These are phyloP conservation scores for Amiota mariae DNA, from an alignment of 2,888 invertebrate species.

Conservation along the genomic window DNA sequence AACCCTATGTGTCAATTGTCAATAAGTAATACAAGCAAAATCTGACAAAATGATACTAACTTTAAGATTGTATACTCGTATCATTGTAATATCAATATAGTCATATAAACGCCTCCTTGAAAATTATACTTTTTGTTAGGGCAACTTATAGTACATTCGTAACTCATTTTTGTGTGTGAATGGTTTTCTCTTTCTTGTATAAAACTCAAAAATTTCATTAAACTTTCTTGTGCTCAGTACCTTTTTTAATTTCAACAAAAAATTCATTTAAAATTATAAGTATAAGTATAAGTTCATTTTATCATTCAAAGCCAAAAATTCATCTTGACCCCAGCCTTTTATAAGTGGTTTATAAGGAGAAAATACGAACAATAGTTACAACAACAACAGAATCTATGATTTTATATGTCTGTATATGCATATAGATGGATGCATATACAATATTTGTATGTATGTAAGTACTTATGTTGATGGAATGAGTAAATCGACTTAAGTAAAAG, in stretches of 20 bases:
- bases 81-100: too few relatives aligned
- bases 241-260: constrained; percentile 43
- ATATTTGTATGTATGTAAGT: constrained; percentile 44
- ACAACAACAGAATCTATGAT: constrained; percentile 36
- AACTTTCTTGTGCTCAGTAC: constrained; percentile 27
- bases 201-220: constrained; percentile 24
- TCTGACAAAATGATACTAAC: too few relatives aligned
- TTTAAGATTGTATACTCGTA: too few relatives aligned
- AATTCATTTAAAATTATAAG: constrained; percentile 44
- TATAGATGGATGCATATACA: too few relatives aligned
- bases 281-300: constrained; percentile 50
- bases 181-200: constrained; percentile 34
- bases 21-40: too few relatives aligned
- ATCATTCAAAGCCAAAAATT: constrained; percentile 44
- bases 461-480: constrained; percentile 46
- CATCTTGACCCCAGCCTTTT: constrained; percentile 25
- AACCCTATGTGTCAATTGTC: too few relatives aligned
- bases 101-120: too few relatives aligned
- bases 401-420: too few relatives aligned
- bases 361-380: constrained; percentile 55
- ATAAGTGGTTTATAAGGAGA: constrained; percentile 56
- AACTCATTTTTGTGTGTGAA: too few relatives aligned
- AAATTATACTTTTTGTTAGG: too few relatives aligned
- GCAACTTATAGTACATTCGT: too few relatives aligned
- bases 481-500: constrained; percentile 64